Conservation (phyloP, 2,888 invertebrate species). For the Podabrus alpinus region DNA sequence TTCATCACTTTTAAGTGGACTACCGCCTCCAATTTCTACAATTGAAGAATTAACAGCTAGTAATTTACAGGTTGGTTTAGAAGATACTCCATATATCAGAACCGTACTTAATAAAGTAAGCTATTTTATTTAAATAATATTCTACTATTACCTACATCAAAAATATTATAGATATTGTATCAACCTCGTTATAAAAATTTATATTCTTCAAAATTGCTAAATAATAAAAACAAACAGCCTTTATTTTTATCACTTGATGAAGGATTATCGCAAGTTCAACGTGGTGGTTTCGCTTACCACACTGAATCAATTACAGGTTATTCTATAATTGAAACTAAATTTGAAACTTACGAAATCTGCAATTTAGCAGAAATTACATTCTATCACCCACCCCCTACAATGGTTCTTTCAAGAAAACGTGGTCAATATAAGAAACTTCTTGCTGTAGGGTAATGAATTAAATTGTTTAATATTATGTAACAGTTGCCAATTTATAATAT, state of each 20-base stretch:
- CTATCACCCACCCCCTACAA: slow-evolving; percentile 43
- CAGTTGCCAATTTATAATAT: too few species aligned
- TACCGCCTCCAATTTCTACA: slow-evolving; percentile 58
- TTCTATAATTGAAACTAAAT: slow-evolving; percentile 47
- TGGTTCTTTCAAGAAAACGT: slow-evolving; percentile 54
- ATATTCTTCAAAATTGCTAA: slow-evolving; percentile 15
- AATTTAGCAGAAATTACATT: slow-evolving; percentile 48
- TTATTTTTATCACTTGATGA: slow-evolving; percentile 36
- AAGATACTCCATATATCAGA: slow-evolving; percentile 58
- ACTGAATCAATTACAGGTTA: slow-evolving; percentile 49
- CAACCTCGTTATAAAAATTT: too few species aligned
- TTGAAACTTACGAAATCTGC: slow-evolving; percentile 46
- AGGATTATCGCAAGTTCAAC: slow-evolving; percentile 54
- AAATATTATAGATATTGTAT: slow-evolving; percentile 21
- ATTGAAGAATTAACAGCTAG: slow-evolving; percentile 59
- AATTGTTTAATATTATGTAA: too few species aligned
- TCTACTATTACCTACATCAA: too few species aligned
- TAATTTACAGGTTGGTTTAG: slow-evolving; percentile 57
- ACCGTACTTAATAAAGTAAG: slow-evolving; percentile 47
- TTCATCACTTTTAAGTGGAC: slow-evolving; percentile 60
- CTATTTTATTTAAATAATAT: not conserved
- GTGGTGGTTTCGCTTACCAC: slow-evolving; percentile 55
- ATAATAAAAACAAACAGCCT: slow-evolving; percentile 17
- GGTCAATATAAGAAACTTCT: slow-evolving; percentile 53
- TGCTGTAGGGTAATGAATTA: slow-evolving; percentile 44